Evolutionary conservation across 1,140 invertebrate species (phyloP), one percentile per base, ranked within the genome.

Genomic region (Lethrus apterus): DNA sequence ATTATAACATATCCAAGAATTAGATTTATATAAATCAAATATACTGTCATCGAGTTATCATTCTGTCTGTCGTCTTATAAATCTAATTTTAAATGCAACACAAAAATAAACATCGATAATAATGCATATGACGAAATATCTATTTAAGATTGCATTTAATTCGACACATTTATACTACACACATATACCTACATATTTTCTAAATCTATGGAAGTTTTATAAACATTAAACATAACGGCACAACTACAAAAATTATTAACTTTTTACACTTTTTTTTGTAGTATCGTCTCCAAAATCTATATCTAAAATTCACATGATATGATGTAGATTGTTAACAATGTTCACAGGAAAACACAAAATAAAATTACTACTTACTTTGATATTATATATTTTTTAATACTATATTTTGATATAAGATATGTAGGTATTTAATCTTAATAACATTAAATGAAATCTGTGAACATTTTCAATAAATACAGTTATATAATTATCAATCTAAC

Each of bases 161-260:
- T 48, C 18, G 41, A 58, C 45, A 59, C 54, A 62, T 58, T 49
- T 57, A 56, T 57, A 58, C 63, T 65, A 65, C 63, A 65, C 62
- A 65, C 62, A 65, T 64, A 65, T 65, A 64, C 56, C 60, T 60
- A 36, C 10, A 20, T 36, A 36, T 17, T 20, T 36, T 20, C 23
- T 20, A 20, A n/a, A 7, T n/a, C 23, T 26, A 26, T 40, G 14
- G 36, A 19, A 40, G 36, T 40, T 40, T n/a, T 40, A 40, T 14
- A 34, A 34, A 36, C 34, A 21, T 36, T 36, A 36, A 36, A 36
- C 34, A 20, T 36, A 36, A 13, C 23, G 23, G 23, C 23, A 36
- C 10, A 10, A 36, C 19, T 20, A 36, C 15, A 18, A 35, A 36
- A 15, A 13, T 20, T 36, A n/a, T 10, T 36, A 20, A 17, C 14